Conservation (phyloP, 1,140 invertebrate genomes). For the Chironomus striatipennis region DNA sequence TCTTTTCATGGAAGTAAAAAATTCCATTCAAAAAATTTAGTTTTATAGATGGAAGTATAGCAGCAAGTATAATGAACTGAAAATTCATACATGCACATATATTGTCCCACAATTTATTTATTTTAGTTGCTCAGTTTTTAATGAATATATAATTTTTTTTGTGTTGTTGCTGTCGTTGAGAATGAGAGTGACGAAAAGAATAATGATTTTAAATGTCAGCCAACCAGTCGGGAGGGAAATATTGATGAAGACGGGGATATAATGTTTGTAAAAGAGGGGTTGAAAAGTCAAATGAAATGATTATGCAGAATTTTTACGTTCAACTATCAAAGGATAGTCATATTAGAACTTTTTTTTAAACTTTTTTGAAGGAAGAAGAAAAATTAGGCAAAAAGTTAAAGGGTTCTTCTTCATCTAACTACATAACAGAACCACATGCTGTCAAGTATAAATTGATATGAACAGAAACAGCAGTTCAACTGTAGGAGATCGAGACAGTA, state of each 20-base stretch:
- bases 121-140: background rate
- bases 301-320: background rate
- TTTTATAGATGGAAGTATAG: no score
- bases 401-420: background rate
- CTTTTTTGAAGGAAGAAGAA: background rate
- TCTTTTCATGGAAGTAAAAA: background rate
- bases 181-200: background rate
- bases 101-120: background rate
- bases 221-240: background rate
- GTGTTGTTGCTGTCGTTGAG: background rate
- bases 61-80: background rate
- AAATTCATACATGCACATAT: background rate
- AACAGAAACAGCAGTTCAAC: background rate
- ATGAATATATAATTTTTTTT: background rate
- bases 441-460: constrained; percentile 13
- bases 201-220: constrained; percentile 9
- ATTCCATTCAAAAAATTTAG: no score
- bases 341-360: background rate
- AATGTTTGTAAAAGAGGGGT: background rate
- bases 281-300: background rate
- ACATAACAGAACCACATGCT: constrained; percentile 9
- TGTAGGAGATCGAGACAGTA: constrained; percentile 8
- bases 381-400: background rate
- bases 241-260: background rate
- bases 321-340: background rate